Conservation (phyloP, 37 sponge, comb jelly and placozoan genomes). For the Beroe forskalii region DNA sequence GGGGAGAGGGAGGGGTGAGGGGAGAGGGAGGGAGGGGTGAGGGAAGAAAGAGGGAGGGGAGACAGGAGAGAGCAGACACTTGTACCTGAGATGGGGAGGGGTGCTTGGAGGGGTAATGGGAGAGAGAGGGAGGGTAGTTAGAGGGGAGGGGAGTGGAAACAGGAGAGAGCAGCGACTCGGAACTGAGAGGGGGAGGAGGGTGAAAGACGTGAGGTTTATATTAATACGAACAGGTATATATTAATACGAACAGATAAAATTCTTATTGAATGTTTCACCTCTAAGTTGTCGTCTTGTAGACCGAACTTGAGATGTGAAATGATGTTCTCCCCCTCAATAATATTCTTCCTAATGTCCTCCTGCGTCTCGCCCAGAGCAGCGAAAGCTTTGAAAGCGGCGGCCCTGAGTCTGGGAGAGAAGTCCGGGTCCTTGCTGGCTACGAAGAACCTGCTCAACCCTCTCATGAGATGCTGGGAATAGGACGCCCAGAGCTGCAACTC, state of each 20-base stretch:
- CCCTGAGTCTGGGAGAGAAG: slow-evolving; percentile 14
- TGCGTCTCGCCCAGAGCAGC: slow-evolving; percentile 57
- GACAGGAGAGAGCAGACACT: no score
- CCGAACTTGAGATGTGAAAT: slow-evolving; percentile 58
- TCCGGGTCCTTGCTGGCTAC: slow-evolving; percentile 53
- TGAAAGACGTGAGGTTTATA: no score
- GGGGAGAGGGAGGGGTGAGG: no score
- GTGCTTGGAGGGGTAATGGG: no score
- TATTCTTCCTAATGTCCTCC: slow-evolving; percentile 60
- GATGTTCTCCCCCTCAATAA: slow-evolving; percentile 61
- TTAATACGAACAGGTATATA: background rate
- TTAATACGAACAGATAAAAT: background rate
- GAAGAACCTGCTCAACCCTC: slow-evolving; percentile 45
- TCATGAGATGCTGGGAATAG: slow-evolving; percentile 56
- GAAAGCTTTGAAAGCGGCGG: slow-evolving; percentile 56
- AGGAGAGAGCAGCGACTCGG: no score
- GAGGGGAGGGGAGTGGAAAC: no score
- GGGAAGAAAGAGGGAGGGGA: no score
- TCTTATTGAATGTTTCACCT: no score
- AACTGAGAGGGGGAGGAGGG: no score
- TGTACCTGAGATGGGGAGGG: no score
- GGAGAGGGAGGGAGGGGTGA: no score
- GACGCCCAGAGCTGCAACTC: slow-evolving; percentile 63
- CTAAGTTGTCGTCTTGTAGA: slow-evolving; percentile 35
- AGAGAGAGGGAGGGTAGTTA: no score